Evolutionary conservation across 2,113 vertebrate species (phyloP).

Genomic region (Bathybates hornii): DNA sequence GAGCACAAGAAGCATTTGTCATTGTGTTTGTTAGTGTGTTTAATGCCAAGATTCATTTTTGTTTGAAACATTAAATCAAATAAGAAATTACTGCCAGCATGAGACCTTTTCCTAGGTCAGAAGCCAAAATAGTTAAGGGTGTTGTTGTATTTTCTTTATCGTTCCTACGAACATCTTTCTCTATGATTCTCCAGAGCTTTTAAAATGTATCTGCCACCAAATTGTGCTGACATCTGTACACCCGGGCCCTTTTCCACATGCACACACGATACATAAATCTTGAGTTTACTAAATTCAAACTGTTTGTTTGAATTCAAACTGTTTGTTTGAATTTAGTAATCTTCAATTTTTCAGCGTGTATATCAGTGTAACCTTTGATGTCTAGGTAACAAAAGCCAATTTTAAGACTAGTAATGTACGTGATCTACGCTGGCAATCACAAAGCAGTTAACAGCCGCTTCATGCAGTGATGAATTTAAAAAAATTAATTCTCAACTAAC

Average conservation of each 20-base stretch:
- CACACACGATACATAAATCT: background rate
- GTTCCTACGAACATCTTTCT: background rate
- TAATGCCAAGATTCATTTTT: background rate
- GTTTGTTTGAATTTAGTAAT: background rate
- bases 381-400: background rate
- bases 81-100: background rate
- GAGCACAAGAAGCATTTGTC: background rate
- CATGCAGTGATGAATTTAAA: background rate
- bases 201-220: background rate
- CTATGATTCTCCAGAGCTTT: background rate
- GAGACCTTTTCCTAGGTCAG: background rate
- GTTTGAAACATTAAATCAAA: background rate
- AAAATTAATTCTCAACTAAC: background rate
- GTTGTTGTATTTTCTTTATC: background rate
- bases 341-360: background rate
- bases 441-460: background rate
- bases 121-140: background rate
- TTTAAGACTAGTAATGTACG: background rate
- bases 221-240: background rate
- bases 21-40: slow-evolving; percentile 11
- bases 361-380: background rate
- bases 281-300: background rate
- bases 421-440: background rate
- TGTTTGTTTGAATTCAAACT: background rate
- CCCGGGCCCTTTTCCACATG: background rate